phyloP scores from a whole-genome alignment of 2,888 invertebrate species.

The Pogonocherus hispidulus region DNA sequence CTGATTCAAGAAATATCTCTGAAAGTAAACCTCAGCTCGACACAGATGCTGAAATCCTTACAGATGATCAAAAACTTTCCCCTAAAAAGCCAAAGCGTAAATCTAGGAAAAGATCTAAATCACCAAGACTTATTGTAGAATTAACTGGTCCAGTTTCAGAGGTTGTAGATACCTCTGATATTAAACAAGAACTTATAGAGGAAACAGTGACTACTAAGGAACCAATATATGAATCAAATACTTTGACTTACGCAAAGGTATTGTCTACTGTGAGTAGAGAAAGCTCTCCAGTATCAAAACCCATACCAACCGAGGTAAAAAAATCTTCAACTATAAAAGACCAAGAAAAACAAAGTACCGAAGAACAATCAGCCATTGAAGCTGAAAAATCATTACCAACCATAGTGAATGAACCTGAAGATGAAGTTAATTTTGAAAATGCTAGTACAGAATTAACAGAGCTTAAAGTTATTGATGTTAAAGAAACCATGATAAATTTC shows the following conservation, averaged over 20 bases:
- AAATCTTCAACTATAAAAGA: neutral
- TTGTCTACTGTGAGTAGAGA: slow-evolving; percentile 22
- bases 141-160: neutral
- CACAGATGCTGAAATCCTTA: neutral
- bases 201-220: neutral
- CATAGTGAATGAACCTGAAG: neutral
- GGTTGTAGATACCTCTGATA: neutral
- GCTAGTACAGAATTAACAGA: neutral
- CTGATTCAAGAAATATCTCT: neutral
- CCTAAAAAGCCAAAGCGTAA: slow-evolving; percentile 43
- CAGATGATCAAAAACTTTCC: slow-evolving; percentile 13
- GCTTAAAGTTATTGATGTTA: neutral
- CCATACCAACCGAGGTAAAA: neutral
- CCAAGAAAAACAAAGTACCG: neutral
- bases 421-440: neutral
- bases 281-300: slow-evolving; percentile 20
- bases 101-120: slow-evolving; percentile 45
- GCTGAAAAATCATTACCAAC: neutral
- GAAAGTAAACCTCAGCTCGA: neutral
- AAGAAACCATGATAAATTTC: neutral
- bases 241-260: slow-evolving; percentile 28
- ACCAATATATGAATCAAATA: slow-evolving; percentile 3
- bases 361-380: neutral
- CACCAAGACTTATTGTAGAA: slow-evolving; percentile 27
- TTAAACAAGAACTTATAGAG: slow-evolving; percentile 14